These are phyloP conservation scores for Camelus dromedarius DNA, from an alignment of 2,113 vertebrate genomes.

Conservation along the genomic window DNA sequence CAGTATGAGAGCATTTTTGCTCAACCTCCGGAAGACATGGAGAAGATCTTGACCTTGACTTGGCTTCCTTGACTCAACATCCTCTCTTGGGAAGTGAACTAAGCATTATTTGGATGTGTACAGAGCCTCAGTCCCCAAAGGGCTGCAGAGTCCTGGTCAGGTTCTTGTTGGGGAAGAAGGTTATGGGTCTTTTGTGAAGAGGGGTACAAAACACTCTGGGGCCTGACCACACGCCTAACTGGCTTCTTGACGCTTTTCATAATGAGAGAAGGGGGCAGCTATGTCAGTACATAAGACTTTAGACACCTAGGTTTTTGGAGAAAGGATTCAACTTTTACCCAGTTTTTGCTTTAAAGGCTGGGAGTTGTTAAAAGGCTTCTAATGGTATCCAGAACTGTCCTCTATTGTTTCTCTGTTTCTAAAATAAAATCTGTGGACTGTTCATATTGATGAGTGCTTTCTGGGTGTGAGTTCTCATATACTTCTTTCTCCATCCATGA, in stretches of 20 bases:
- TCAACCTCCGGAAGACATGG: neutral
- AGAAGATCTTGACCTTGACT: neutral
- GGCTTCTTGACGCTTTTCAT: neutral
- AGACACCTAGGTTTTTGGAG: neutral
- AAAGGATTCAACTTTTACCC: neutral
- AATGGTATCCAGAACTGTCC: neutral
- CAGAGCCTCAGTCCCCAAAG: neutral
- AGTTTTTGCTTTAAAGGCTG: constrained; percentile 3
- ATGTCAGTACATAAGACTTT: neutral
- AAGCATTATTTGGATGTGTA: neutral
- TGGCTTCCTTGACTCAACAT: neutral
- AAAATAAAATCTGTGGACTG: neutral
- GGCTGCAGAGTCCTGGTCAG: neutral
- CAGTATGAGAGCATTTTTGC: neutral
- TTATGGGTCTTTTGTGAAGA: neutral
- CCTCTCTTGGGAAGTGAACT: neutral
- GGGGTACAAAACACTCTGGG: too few relatives aligned
- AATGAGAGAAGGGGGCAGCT: neutral
- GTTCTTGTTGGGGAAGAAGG: neutral
- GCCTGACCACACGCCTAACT: neutral
- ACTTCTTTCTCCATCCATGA: neutral
- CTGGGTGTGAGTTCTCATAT: neutral
- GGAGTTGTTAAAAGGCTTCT: neutral
- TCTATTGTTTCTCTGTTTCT: neutral
- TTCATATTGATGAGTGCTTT: neutral